Conservation (phyloP, 2,113 vertebrate genomes). For the Gallinago paraguaiae region DNA sequence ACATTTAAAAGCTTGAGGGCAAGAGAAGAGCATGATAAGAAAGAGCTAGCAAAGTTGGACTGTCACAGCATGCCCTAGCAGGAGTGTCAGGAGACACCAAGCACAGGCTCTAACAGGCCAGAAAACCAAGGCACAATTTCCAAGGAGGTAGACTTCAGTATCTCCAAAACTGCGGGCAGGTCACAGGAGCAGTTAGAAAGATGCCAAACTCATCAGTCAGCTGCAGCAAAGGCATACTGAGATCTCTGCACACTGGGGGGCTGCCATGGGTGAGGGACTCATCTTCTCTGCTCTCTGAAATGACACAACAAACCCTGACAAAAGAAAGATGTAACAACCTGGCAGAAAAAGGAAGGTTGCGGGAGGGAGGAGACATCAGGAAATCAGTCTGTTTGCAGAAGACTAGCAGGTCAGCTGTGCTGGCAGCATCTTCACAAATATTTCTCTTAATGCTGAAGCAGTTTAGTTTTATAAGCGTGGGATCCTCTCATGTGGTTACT, state of each 20-base stretch:
- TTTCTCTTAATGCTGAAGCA: constrained; percentile 30
- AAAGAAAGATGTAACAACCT: background rate
- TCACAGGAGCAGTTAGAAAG: background rate
- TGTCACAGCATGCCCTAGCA: background rate
- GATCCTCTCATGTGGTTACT: constrained; percentile 38
- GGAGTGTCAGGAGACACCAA: background rate
- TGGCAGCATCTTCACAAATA: constrained; percentile 41
- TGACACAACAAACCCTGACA: background rate
- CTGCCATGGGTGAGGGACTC: fast-evolving
- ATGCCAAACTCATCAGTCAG: background rate
- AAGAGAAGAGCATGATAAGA: background rate
- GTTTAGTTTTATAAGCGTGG: constrained; percentile 16
- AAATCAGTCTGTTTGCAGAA: constrained; percentile 1
- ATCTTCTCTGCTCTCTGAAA: background rate
- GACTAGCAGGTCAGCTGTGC: constrained; percentile 15
- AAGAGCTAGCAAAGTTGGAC: fast-evolving
- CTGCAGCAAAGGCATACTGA: background rate
- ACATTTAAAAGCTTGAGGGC: background rate
- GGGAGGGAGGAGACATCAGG: background rate
- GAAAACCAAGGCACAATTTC: background rate
- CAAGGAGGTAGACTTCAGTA: background rate
- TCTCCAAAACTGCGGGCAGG: background rate
- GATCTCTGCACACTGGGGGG: fast-evolving
- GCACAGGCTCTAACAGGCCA: background rate
- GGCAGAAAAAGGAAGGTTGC: background rate